Conservation (phyloP, 1,140 invertebrate genomes). For the Colletes gigas region DNA sequence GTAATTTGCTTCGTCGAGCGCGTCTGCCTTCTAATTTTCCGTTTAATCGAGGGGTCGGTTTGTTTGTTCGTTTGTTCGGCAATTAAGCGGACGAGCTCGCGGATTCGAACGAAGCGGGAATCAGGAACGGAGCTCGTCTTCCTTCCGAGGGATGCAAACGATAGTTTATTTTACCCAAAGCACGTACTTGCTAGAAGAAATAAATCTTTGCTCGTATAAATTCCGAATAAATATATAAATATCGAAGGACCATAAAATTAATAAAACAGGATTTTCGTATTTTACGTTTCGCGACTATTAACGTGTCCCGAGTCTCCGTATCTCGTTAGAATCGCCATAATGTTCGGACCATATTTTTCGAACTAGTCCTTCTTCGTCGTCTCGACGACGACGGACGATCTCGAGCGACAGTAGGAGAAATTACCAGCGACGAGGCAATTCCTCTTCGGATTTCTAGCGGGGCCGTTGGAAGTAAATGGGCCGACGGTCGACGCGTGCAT, state of each 20-base stretch:
- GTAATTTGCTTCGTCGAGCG: not conserved
- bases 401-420: constrained; percentile 10
- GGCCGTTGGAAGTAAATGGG: constrained; percentile 4
- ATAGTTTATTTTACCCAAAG: too few species aligned
- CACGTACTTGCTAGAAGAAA: too few species aligned
- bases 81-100: too few species aligned
- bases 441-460: not conserved
- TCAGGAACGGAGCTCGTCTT: not conserved
- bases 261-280: too few species aligned
- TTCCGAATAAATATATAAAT: too few species aligned
- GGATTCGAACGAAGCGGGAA: too few species aligned
- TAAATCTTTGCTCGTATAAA: too few species aligned
- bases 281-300: too few species aligned
- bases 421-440: constrained; percentile 12
- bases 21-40: not conserved
- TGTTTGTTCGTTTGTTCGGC: not conserved
- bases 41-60: not conserved
- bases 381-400: not conserved
- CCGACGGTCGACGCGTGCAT: constrained; percentile 39
- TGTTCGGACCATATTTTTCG: not conserved
- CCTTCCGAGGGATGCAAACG: too few species aligned
- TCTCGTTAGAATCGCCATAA: not conserved
- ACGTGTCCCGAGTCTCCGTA: not conserved
- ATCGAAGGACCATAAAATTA: too few species aligned
- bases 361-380: not conserved